phyloP scores from a whole-genome alignment of 2,888 invertebrate genomes.

The Phragmatobia fuliginosa region DNA sequence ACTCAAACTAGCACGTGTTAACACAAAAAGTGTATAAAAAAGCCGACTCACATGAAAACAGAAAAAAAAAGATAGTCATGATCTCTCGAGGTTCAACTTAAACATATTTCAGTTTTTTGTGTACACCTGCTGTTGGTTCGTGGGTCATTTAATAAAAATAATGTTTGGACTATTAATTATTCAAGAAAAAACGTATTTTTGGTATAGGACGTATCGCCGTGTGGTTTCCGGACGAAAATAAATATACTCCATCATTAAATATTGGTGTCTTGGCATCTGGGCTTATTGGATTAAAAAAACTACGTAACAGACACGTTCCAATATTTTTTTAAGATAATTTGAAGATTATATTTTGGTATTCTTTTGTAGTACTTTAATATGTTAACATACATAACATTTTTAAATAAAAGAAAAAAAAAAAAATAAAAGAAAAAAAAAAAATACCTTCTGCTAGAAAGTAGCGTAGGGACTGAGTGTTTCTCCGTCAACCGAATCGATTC shows the following conservation, averaged over 20 bases:
- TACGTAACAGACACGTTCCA: slow-evolving; percentile 9
- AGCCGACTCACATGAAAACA: slow-evolving; percentile 47
- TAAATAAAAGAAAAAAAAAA: no score
- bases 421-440: no score
- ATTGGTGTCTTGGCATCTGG: slow-evolving; percentile 11
- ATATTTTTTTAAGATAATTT: not conserved
- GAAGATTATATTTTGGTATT: not conserved
- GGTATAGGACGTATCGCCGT: slow-evolving; percentile 13
- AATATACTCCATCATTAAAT: slow-evolving; percentile 14
- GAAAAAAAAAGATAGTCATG: slow-evolving; percentile 55
- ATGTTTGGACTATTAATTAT: slow-evolving; percentile 30
- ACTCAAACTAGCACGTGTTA: slow-evolving; percentile 72
- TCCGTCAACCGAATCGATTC: not conserved
- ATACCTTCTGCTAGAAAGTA: not conserved
- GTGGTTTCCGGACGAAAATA: slow-evolving; percentile 20
- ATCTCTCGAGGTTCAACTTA: slow-evolving; percentile 50
- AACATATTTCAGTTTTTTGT: slow-evolving; percentile 32
- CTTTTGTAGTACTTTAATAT: not conserved
- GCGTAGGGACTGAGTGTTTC: not conserved
- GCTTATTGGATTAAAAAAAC: slow-evolving; percentile 25
- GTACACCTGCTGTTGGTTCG: slow-evolving; percentile 40
- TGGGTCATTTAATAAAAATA: slow-evolving; percentile 32
- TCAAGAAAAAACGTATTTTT: slow-evolving; percentile 22
- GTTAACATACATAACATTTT: no score
- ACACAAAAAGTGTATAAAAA: slow-evolving; percentile 60